phyloP scores from a whole-genome alignment of 1,140 invertebrate genomes.

The Alviniconcha marisindica region DNA sequence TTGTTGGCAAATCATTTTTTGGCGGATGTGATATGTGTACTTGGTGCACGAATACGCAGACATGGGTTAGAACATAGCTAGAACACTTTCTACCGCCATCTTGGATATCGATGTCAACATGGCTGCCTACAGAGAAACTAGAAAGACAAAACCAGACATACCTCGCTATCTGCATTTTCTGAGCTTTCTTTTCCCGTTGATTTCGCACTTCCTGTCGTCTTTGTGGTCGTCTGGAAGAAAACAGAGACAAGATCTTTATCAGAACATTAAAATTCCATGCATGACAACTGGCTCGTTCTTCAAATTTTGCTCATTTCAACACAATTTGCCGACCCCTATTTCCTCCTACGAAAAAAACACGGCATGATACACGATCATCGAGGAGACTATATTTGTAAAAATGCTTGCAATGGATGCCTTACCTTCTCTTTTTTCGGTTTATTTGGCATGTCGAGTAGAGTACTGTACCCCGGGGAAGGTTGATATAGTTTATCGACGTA shows the following conservation, averaged over 20 bases:
- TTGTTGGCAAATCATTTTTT: no score
- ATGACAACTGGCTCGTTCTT: slow-evolving; percentile 27
- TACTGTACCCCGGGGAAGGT: slow-evolving; percentile 58
- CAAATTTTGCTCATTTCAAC: slow-evolving; percentile 3
- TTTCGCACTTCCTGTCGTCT: slow-evolving; percentile 76
- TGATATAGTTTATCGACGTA: slow-evolving; percentile 55
- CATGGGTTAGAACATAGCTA: neutral
- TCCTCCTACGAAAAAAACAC: slow-evolving; percentile 4
- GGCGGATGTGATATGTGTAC: neutral
- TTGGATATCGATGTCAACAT: slow-evolving; percentile 65
- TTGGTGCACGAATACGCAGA: no score
- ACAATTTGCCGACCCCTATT: neutral
- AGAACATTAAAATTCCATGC: slow-evolving; percentile 19
- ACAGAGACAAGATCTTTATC: slow-evolving; percentile 34
- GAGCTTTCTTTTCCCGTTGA: slow-evolving; percentile 75
- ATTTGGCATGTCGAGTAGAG: slow-evolving; percentile 75
- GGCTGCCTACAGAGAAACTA: slow-evolving; percentile 58
- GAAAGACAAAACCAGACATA: slow-evolving; percentile 50
- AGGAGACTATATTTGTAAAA: neutral
- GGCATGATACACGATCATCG: neutral
- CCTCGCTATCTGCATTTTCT: slow-evolving; percentile 77
- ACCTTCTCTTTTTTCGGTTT: slow-evolving; percentile 77
- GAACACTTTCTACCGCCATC: slow-evolving; percentile 59
- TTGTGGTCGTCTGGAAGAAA: slow-evolving; percentile 77
- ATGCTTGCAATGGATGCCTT: slow-evolving; percentile 47